These are phyloP conservation scores for Desmodus rotundus DNA, from an alignment of 2,113 vertebrate genomes.

Conservation along the genomic window DNA sequence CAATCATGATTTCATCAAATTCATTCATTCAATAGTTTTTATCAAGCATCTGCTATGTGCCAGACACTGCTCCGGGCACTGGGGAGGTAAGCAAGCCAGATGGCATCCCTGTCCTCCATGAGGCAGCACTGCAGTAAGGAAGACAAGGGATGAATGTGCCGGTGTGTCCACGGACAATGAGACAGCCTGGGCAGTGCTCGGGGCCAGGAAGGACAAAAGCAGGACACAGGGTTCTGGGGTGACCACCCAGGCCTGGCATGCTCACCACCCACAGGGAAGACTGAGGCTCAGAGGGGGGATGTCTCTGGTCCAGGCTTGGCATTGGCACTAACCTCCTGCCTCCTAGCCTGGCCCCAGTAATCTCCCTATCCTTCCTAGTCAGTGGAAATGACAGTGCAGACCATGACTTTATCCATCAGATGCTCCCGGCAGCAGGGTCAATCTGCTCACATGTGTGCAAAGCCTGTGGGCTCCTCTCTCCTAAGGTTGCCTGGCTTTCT, in stretches of 20 bases:
- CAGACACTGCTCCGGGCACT: too few relatives aligned
- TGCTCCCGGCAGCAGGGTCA: not conserved
- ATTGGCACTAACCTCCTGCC: not conserved
- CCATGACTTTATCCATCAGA: not conserved
- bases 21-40: too few relatives aligned
- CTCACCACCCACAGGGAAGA: not conserved
- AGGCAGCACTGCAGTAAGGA: not conserved
- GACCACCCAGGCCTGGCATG: not conserved
- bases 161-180: accelerated
- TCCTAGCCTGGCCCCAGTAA: not conserved
- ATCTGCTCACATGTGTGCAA: not conserved
- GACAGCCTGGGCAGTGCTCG: accelerated
- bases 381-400: not conserved
- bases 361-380: not conserved
- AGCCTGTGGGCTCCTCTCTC: not conserved
- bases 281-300: not conserved
- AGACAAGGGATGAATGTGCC: too few relatives aligned
- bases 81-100: too few relatives aligned
- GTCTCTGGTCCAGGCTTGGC: not conserved
- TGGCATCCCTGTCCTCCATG: not conserved
- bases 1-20: not conserved
- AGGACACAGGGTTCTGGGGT: too few relatives aligned
- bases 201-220: not conserved
- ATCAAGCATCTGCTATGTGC: too few relatives aligned
- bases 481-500: not conserved